Percentiles rank a stretch among this genome's conserved stretches.
Evolutionary conservation across 1,140 invertebrate genomes (phyloP).

Genomic region (Eufriesea mexicana): DNA sequence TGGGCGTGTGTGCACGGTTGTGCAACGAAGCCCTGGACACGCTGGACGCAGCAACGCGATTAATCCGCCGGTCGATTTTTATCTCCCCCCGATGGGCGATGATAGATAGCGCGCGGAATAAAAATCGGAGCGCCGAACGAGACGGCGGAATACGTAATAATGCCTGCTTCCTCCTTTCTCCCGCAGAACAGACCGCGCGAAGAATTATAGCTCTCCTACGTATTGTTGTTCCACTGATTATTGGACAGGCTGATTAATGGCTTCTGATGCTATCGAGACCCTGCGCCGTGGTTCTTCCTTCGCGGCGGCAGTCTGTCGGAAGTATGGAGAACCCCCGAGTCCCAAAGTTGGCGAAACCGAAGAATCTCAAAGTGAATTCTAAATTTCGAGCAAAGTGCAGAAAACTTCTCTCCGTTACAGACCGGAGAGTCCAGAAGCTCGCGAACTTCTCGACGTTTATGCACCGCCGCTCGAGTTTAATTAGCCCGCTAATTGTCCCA

Average conservation of each 20-base stretch:
- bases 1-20: no score
- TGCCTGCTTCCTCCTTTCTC: not conserved
- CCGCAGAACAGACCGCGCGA: not conserved
- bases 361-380: not conserved
- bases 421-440: not conserved
- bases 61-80: not conserved
- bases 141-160: not conserved
- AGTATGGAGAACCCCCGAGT: not conserved
- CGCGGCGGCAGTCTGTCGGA: not conserved
- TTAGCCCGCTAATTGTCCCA: slow-evolving; percentile 17
- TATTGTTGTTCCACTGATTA: slow-evolving; percentile 11
- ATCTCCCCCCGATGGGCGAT: not conserved
- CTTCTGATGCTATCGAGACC: slow-evolving; percentile 7
- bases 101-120: not conserved
- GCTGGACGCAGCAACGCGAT: not conserved
- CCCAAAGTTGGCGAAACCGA: not conserved
- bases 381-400: not conserved
- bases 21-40: not conserved
- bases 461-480: slow-evolving; percentile 6
- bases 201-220: slow-evolving; percentile 13
- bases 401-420: not conserved
- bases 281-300: not conserved
- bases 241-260: slow-evolving; percentile 23
- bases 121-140: not conserved
- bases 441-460: not conserved